A percentile compares a stretch with the other conserved stretches of the same genome.
phyloP scores from a whole-genome alignment of 2,113 vertebrate species.

The Spilogale gracilis region DNA sequence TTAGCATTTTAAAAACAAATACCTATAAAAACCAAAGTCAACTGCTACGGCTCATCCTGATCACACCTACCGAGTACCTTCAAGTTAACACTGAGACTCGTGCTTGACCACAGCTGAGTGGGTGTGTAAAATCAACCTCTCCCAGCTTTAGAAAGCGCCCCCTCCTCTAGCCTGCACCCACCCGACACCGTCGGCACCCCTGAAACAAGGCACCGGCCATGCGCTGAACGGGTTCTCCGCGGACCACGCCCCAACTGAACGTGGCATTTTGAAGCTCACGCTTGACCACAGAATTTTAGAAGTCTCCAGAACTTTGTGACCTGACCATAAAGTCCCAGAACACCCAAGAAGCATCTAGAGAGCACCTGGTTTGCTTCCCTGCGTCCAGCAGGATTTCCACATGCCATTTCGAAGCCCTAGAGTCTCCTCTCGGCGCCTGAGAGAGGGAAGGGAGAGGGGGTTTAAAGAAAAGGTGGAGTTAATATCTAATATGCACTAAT shows the following conservation, averaged over 20 bases:
- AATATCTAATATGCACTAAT: slow-evolving; percentile 60
- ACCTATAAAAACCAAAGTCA: neutral
- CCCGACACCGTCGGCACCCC: neutral
- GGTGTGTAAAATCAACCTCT: fast-evolving
- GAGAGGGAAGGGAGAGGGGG: neutral
- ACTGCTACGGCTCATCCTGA: fast-evolving
- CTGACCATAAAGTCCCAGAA: neutral
- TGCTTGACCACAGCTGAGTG: fast-evolving
- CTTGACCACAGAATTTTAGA: neutral
- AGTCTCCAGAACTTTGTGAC: neutral
- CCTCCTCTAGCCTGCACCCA: neutral
- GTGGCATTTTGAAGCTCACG: neutral
- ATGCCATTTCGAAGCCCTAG: neutral
- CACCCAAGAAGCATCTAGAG: fast-evolving
- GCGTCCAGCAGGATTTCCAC: fast-evolving
- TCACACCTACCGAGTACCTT: neutral
- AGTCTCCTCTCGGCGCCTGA: neutral
- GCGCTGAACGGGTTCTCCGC: fast-evolving
- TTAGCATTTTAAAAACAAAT: neutral
- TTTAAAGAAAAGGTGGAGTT: neutral
- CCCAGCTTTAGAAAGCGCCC: neutral
- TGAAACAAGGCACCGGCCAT: neutral
- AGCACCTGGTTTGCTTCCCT: too few relatives aligned
- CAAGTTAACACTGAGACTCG: fast-evolving
- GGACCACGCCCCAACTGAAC: neutral